phyloP scores from a whole-genome alignment of 2,888 invertebrate genomes.

The Aelia acuminata region DNA sequence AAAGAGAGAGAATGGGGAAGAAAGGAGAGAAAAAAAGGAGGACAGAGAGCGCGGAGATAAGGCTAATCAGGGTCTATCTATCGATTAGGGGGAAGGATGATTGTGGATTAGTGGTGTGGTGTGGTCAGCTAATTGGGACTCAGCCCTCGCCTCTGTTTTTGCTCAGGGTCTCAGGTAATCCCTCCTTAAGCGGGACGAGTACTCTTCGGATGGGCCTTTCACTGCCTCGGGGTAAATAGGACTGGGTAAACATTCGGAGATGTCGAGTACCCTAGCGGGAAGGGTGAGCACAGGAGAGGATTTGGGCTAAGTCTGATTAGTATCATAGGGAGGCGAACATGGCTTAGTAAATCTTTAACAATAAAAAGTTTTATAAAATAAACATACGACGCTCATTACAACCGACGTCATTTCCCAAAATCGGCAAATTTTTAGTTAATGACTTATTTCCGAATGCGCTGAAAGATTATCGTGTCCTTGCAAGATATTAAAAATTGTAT shows the following conservation, averaged over 20 bases:
- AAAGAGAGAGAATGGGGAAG: neutral
- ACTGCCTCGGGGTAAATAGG: constrained; percentile 17
- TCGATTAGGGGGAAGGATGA: constrained; percentile 61
- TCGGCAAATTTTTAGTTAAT: too few species aligned
- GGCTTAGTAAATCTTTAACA: too few species aligned
- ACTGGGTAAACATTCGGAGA: constrained; percentile 8
- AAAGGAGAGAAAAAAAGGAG: neutral
- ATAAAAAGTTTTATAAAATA: too few species aligned
- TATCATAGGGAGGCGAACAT: too few species aligned
- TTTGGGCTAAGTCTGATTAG: neutral
- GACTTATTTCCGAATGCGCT: too few species aligned
- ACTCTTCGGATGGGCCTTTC: constrained; percentile 14
- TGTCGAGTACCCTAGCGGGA: neutral
- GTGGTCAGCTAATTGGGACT: constrained; percentile 56
- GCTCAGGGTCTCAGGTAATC: constrained; percentile 11
- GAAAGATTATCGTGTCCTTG: too few species aligned
- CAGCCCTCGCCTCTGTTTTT: neutral
- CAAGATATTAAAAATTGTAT: too few species aligned
- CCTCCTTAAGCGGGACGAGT: constrained; percentile 25
- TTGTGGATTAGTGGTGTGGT: constrained; percentile 61
- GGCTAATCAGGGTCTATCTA: constrained; percentile 57
- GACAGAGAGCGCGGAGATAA: constrained; percentile 50
- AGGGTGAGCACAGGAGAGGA: neutral
- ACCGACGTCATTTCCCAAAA: too few species aligned
- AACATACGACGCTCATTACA: too few species aligned